Conservation (phyloP, 2,113 vertebrate genomes). For the Seriola dumerili region DNA sequence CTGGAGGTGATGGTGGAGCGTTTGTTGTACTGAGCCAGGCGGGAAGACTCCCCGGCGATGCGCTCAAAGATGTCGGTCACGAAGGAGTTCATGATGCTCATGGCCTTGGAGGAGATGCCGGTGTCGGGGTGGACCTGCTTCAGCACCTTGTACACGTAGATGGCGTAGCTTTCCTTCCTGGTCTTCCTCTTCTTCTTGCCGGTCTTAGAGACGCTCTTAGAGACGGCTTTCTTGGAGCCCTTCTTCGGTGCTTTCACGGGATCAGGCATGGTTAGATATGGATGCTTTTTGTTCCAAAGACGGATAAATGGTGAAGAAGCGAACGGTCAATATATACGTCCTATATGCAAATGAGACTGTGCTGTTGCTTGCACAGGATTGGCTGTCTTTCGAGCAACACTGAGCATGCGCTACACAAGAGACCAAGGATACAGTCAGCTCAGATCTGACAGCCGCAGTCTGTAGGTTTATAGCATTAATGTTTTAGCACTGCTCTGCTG, state of each 20-base stretch:
- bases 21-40: conserved; percentile 80
- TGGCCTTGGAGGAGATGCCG: conserved; percentile 86
- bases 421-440: no score
- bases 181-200: no score
- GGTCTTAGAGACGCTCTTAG: neutral
- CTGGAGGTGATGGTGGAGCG: conserved; percentile 81
- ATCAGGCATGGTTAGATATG: no score
- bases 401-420: no score
- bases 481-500: no score
- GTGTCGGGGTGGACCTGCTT: conserved; percentile 89
- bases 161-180: conserved; percentile 75
- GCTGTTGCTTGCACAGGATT: neutral
- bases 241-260: no score
- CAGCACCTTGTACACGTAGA: conserved; percentile 87
- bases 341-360: neutral
- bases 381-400: neutral
- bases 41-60: conserved; percentile 62
- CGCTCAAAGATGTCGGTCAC: conserved; percentile 80
- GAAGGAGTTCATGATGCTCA: conserved; percentile 80
- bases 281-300: neutral
- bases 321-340: neutral
- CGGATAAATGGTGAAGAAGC: accelerated
- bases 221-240: no score
- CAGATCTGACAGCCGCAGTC: no score
- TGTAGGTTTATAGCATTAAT: no score